phyloP scores from a whole-genome alignment of 2,113 vertebrate genomes.

The Bufo bufo region DNA sequence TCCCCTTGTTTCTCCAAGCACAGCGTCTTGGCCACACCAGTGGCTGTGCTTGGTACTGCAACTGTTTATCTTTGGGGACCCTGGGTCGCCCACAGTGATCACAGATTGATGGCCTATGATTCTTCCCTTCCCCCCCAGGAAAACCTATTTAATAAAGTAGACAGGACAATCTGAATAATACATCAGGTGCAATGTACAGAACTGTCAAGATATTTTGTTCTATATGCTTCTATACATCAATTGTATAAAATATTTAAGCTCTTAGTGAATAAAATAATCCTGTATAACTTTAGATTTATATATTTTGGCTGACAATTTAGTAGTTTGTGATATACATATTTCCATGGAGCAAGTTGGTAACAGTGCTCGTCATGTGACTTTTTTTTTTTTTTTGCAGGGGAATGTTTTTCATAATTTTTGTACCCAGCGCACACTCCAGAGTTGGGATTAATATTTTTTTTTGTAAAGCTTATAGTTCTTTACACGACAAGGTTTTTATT shows the following conservation, averaged over 20 bases:
- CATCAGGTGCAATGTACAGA: background rate
- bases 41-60: background rate
- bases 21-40: no score
- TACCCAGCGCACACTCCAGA: background rate
- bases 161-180: background rate
- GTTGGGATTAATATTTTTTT: background rate
- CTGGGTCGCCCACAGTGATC: background rate
- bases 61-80: no score
- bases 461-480: constrained; percentile 4
- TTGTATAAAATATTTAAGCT: constrained; percentile 35
- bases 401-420: background rate
- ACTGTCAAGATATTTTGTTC: background rate
- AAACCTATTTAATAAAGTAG: background rate
- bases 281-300: constrained; percentile 7
- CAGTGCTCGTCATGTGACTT: background rate
- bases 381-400: background rate
- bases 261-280: constrained; percentile 10
- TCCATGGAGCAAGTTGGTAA: background rate
- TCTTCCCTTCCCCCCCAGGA: no score
- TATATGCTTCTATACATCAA: background rate
- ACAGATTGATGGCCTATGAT: background rate
- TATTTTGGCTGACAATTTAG: background rate
- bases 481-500: constrained; percentile 10
- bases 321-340: background rate
- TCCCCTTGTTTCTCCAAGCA: background rate